Evolutionary conservation across 2,797 vertebrate species (phyloP).

Genomic region (Caiman crocodilus): DNA sequence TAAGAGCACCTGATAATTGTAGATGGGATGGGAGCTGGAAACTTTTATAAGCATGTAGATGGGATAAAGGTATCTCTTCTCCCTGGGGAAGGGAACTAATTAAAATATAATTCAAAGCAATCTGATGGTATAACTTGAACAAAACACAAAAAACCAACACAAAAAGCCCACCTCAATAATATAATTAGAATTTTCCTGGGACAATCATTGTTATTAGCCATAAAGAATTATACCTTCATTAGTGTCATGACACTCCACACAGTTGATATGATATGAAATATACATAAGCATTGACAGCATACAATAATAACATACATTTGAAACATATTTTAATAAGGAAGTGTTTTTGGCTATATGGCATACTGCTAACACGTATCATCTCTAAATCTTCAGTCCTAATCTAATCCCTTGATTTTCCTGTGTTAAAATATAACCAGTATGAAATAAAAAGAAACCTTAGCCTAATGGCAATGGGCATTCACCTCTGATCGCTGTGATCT

Average conservation of each 20-base stretch:
- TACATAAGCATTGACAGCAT: slow-evolving; percentile 16
- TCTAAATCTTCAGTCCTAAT: slow-evolving; percentile 35
- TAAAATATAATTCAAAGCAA: not conserved
- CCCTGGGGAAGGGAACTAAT: not conserved
- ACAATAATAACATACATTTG: slow-evolving; percentile 31
- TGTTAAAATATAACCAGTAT: not conserved
- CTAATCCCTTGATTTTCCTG: slow-evolving; percentile 39
- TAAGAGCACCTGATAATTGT: not conserved
- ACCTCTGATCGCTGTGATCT: slow-evolving; percentile 15
- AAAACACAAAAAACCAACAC: slow-evolving; percentile 21
- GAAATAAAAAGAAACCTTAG: not conserved
- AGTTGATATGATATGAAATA: slow-evolving; percentile 48
- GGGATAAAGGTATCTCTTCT: not conserved
- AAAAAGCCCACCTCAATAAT: not conserved
- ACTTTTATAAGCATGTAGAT: not conserved
- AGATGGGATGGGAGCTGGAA: not conserved
- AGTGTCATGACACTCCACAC: slow-evolving; percentile 31
- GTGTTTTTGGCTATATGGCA: slow-evolving; percentile 31
- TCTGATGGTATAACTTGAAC: not conserved
- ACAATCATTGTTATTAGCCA: slow-evolving; percentile 18
- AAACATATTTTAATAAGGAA: slow-evolving; percentile 23
- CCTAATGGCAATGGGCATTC: slow-evolving; percentile 26
- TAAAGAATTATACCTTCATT: slow-evolving; percentile 43
- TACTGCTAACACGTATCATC: slow-evolving; percentile 38
- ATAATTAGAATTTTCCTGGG: slow-evolving; percentile 31